Conservation (phyloP, 1,140 invertebrate species). For the Daktulosphaira vitifoliae region DNA sequence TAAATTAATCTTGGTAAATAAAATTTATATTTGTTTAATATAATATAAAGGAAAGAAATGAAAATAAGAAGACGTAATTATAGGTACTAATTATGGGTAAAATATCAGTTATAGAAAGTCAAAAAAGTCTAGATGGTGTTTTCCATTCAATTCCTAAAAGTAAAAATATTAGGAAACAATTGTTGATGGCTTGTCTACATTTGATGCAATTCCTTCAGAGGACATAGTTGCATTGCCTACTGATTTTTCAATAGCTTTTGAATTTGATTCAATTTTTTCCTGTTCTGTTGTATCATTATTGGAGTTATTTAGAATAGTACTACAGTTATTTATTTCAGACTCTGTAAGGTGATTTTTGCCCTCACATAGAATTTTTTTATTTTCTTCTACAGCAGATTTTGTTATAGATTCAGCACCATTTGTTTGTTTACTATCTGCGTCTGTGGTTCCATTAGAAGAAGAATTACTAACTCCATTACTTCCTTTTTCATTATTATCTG, state of each 20-base stretch:
- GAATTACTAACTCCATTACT: neutral
- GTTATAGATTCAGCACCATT: neutral
- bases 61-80: too few relatives aligned
- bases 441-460: neutral
- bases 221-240: neutral
- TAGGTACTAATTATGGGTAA: too few relatives aligned
- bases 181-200: conserved; percentile 1
- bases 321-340: neutral
- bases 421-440: neutral
- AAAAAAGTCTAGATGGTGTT: too few relatives aligned
- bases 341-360: neutral
- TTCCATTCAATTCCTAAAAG: neutral
- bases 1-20: too few relatives aligned
- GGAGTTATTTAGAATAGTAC: neutral
- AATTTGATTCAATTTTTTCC: neutral
- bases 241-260: neutral
- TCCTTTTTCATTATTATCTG: neutral
- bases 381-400: neutral
- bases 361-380: neutral
- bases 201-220: neutral
- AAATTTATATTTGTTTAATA: too few relatives aligned
- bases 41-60: too few relatives aligned
- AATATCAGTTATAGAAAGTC: too few relatives aligned
- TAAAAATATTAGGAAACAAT: conserved; percentile 19
- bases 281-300: neutral